A percentile compares a stretch with the other conserved stretches of the same genome.
These are phyloP conservation scores for Rhagologus leucostigma DNA, from an alignment of 2,113 vertebrate species.

Conservation along the genomic window DNA sequence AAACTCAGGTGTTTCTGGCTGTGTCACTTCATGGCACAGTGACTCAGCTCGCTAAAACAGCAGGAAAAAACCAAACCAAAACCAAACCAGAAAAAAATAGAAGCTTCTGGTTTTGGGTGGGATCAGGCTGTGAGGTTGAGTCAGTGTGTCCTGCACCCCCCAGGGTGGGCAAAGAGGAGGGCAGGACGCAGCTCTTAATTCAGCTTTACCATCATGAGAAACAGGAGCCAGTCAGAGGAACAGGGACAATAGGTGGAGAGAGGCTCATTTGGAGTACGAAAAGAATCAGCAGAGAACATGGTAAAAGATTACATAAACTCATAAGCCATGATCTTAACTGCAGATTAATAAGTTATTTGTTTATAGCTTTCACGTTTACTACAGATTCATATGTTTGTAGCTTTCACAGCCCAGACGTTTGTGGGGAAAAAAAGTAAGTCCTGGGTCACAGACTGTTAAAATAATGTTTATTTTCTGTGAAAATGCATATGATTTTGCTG, in stretches of 20 bases:
- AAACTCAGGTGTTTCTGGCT: not conserved
- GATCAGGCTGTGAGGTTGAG: not conserved
- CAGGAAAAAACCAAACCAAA: not conserved
- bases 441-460: not conserved
- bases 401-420: not conserved
- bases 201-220: not conserved
- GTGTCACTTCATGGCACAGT: not conserved
- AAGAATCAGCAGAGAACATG: not conserved
- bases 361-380: not conserved
- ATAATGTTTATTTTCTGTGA: not conserved
- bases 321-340: not conserved
- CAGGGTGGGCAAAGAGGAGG: not conserved
- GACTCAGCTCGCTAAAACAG: not conserved
- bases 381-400: not conserved
- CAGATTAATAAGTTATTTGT: not conserved
- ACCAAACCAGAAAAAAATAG: accelerated
- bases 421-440: not conserved
- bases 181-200: not conserved
- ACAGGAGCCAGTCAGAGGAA: not conserved
- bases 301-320: not conserved
- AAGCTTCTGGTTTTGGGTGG: not conserved
- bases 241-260: not conserved
- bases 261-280: not conserved
- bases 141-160: not conserved
- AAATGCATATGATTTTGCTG: not conserved